Evolutionary conservation across 2,888 invertebrate genomes (phyloP), one percentile per base, ranked within the genome.

Genomic region (Lordiphosa fenestrarum): DNA sequence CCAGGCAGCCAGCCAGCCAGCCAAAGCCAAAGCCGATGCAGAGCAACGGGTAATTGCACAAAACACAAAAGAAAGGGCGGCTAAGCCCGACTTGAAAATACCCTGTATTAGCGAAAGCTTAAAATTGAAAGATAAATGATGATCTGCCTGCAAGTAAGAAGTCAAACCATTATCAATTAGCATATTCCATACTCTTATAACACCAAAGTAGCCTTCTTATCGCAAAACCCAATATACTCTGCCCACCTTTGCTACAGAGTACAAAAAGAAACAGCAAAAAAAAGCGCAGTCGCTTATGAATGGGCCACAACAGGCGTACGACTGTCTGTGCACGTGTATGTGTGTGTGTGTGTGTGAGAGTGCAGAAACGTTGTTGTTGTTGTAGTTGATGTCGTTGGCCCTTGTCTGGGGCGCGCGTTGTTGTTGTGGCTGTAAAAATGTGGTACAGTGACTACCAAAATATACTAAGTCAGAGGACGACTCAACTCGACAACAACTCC

Each of bases 391-490:
- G 76, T 76, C 76, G 76, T 76, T 76, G 84, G 76, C 76, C 76
- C 76, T 80, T 66, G 58, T 52, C 52, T 66, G 66, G 64, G 46
- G 15, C 37, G 44, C 49, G 36, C 25, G 66, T 48, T 49, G 37
- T 51, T 75, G 68, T 73, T 73, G 68, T 65, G 64, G 71, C 62
- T 75, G 73, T 65, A 72, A 62, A 81, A 81, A 67, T 81, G 65
- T 81, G 82, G 77, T 77, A 77, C 77, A 77, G 77, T 77, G 77
- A 77, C 77, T 77, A 81, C 77, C 84, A 84, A 77, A 77, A 77
- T 67, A 80, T 83, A 76, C 76, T 83, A 83, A 53, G 59, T 55
- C 46, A 36, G 63, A 13, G 40, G 23, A 40, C 30, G 25, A 59
- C 53, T 40, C 40, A 50, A 36, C 13, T 21, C 23, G 7, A 44